Conservation (phyloP, 2,113 vertebrate genomes). For the Oryzias celebensis region DNA sequence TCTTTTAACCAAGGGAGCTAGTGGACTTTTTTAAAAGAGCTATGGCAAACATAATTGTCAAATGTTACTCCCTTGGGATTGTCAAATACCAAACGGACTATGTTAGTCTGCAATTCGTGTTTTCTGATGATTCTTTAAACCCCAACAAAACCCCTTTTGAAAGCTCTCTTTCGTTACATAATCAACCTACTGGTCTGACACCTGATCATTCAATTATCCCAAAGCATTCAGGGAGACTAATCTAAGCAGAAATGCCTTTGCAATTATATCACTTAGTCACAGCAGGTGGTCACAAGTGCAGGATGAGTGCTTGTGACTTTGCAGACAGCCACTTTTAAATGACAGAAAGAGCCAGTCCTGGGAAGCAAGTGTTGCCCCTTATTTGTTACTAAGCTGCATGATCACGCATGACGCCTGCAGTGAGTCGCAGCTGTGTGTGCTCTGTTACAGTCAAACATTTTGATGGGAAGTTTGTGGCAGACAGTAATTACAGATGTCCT, state of each 20-base stretch:
- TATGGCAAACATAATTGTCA: background rate
- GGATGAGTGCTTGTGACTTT: constrained; percentile 39
- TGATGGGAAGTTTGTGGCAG: constrained; percentile 29
- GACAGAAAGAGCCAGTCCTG: constrained; percentile 37
- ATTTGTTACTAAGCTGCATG: constrained; percentile 30
- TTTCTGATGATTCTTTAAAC: constrained; percentile 53
- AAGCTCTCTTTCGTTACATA: constrained; percentile 73
- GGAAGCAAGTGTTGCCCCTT: background rate
- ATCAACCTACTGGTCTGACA: constrained; percentile 70
- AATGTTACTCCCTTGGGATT: background rate
- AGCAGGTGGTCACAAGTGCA: constrained; percentile 64
- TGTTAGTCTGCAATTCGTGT: constrained; percentile 47
- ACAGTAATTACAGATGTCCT: no score
- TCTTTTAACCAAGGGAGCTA: background rate
- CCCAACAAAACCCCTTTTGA: constrained; percentile 74
- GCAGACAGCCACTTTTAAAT: background rate
- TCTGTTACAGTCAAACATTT: constrained; percentile 19
- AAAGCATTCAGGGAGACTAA: constrained; percentile 66
- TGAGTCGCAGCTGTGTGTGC: constrained; percentile 37
- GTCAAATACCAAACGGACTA: constrained; percentile 16
- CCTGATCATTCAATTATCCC: constrained; percentile 76
- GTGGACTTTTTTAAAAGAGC: no score
- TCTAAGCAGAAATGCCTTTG: constrained; percentile 65
- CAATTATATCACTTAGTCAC: constrained; percentile 71
- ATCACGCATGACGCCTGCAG: constrained; percentile 36